phyloP scores from a whole-genome alignment of 2,888 invertebrate genomes.

The Thalpophila matura region DNA sequence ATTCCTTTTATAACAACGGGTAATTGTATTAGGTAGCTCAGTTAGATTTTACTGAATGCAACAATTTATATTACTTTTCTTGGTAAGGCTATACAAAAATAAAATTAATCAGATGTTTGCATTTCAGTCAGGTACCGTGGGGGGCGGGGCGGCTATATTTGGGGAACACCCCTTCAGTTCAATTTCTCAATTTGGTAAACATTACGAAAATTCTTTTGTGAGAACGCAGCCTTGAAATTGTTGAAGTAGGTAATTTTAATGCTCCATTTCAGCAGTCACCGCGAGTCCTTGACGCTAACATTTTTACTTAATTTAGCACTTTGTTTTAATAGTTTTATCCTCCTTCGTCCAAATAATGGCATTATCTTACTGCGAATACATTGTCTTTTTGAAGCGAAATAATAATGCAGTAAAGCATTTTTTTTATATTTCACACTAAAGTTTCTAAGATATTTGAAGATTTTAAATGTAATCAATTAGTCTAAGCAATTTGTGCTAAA shows the following conservation, averaged over 20 bases:
- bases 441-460: not conserved
- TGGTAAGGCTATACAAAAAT: slow-evolving; percentile 37
- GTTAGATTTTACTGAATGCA: slow-evolving; percentile 64
- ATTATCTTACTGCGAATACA: not conserved
- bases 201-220: slow-evolving; percentile 38
- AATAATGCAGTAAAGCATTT: too few species aligned
- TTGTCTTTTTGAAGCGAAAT: too few species aligned
- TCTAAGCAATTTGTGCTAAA: slow-evolving; percentile 13
- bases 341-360: not conserved
- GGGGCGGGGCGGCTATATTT: slow-evolving; percentile 44
- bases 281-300: slow-evolving; percentile 19
- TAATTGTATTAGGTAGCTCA: slow-evolving; percentile 64
- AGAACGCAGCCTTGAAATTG: slow-evolving; percentile 42
- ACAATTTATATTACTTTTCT: slow-evolving; percentile 46
- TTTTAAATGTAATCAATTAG: slow-evolving; percentile 9
- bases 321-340: slow-evolving; percentile 4
- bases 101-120: slow-evolving; percentile 25
- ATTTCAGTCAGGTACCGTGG: slow-evolving; percentile 20
- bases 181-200: slow-evolving; percentile 45
- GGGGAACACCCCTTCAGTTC: slow-evolving; percentile 34
- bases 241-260: slow-evolving; percentile 36
- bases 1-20: slow-evolving; percentile 70
- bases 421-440: too few species aligned
- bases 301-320: slow-evolving; percentile 27
- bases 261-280: slow-evolving; percentile 19